Percentiles rank a stretch among this genome's conserved stretches.
Evolutionary conservation across 2,888 invertebrate genomes (phyloP).

Genomic region (Plebejus melissa): DNA sequence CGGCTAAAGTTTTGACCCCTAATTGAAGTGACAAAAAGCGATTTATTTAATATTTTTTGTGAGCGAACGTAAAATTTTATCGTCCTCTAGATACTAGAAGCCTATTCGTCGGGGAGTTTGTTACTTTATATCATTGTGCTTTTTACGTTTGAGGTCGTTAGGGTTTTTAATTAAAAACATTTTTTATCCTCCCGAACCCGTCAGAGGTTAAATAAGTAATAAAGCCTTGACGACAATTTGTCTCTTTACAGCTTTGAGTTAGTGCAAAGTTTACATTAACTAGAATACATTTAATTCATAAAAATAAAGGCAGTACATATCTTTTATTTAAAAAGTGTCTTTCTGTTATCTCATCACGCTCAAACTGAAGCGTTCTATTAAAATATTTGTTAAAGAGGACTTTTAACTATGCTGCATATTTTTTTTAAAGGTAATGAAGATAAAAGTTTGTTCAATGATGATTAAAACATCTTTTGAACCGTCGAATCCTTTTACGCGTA

Average conservation of each 20-base stretch:
- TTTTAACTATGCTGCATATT: no score
- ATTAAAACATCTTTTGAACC: no score
- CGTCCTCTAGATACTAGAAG: background rate
- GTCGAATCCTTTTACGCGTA: no score
- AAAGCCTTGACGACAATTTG: background rate
- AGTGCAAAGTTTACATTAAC: background rate
- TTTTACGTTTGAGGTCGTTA: slow-evolving; percentile 22
- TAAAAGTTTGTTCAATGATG: no score
- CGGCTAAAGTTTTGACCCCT: background rate
- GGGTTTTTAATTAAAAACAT: slow-evolving; percentile 21
- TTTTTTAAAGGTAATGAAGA: no score
- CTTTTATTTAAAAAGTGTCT: no score
- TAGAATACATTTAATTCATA: background rate
- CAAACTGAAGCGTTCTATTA: no score
- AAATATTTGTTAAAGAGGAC: no score
- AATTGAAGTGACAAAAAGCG: background rate
- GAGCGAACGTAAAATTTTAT: background rate
- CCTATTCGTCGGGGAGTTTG: slow-evolving; percentile 11
- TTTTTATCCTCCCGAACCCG: background rate
- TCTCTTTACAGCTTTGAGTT: background rate
- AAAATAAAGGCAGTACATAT: background rate
- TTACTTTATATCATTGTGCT: slow-evolving; percentile 22
- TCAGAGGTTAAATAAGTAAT: slow-evolving; percentile 7
- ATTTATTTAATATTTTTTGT: background rate
- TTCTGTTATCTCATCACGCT: no score